Conservation (phyloP, 2,113 vertebrate species). For the Leucopsar rothschildi region DNA sequence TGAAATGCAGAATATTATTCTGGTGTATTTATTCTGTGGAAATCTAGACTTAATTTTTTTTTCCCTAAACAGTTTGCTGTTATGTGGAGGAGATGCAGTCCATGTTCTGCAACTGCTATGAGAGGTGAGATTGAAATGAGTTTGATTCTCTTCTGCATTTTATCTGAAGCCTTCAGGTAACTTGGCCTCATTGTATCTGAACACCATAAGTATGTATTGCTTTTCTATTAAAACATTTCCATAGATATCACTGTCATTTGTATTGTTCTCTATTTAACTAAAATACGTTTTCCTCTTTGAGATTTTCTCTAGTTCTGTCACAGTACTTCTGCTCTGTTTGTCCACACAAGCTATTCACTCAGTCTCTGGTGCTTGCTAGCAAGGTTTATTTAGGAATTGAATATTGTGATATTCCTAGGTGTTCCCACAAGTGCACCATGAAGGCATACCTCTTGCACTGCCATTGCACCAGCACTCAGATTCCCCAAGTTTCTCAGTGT, state of each 20-base stretch:
- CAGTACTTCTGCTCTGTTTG: neutral
- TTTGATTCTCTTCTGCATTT: neutral
- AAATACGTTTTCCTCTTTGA: neutral
- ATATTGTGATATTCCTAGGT: neutral
- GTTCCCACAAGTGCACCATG: neutral
- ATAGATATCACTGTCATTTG: neutral
- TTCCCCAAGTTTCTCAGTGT: neutral
- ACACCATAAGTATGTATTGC: neutral
- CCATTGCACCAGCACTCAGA: neutral
- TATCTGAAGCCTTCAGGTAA: neutral
- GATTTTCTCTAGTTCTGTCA: neutral
- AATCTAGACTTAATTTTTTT: neutral
- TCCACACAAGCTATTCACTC: neutral
- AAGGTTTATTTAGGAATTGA: neutral
- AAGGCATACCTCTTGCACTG: neutral
- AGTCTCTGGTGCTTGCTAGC: neutral
- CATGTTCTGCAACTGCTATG: neutral
- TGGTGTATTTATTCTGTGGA: neutral
- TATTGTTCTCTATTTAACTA: neutral
- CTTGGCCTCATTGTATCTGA: neutral
- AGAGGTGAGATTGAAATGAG: neutral
- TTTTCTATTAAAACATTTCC: neutral
- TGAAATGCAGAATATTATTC: slow-evolving; percentile 9
- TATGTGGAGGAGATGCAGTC: neutral
- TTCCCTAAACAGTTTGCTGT: neutral